Conservation (phyloP, 2,888 invertebrate species). For the Cerceris ruficornis region DNA sequence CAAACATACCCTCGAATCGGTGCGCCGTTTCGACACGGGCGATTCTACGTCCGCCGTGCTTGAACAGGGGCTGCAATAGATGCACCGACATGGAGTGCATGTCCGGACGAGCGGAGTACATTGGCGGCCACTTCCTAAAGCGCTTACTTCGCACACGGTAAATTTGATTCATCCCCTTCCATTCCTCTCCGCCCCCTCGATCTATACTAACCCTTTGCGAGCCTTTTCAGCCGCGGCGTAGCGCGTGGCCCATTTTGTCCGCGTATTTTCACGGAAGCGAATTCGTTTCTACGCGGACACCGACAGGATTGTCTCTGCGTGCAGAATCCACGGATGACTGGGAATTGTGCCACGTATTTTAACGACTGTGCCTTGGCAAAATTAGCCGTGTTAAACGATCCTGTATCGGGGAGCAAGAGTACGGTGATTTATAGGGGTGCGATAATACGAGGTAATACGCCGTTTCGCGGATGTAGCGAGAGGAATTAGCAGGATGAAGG, state of each 20-base stretch:
- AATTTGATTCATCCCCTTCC: constrained; percentile 40
- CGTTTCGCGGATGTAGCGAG: constrained; percentile 17
- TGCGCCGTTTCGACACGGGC: constrained; percentile 48
- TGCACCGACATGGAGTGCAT: constrained; percentile 52
- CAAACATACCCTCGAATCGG: constrained; percentile 37
- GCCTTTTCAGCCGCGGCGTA: not conserved
- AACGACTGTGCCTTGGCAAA: not conserved
- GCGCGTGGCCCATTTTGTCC: not conserved
- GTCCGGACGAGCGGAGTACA: constrained; percentile 32
- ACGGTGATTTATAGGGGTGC: constrained; percentile 17
- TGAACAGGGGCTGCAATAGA: constrained; percentile 50
- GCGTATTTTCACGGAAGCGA: constrained; percentile 4
- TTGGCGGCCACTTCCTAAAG: constrained; percentile 50
- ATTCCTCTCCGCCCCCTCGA: not conserved
- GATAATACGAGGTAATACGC: constrained; percentile 16
- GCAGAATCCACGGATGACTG: not conserved
- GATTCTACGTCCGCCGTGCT: constrained; percentile 42
- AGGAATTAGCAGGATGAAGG: constrained; percentile 20
- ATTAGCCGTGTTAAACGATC: constrained; percentile 18
- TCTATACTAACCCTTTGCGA: no score
- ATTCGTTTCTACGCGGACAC: not conserved
- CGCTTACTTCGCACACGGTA: constrained; percentile 54
- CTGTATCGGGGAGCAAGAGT: constrained; percentile 7
- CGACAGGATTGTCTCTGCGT: not conserved
- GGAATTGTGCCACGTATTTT: not conserved